These are phyloP conservation scores for Ischnus inquisitorius DNA, from an alignment of 2,888 invertebrate genomes.

Conservation along the genomic window DNA sequence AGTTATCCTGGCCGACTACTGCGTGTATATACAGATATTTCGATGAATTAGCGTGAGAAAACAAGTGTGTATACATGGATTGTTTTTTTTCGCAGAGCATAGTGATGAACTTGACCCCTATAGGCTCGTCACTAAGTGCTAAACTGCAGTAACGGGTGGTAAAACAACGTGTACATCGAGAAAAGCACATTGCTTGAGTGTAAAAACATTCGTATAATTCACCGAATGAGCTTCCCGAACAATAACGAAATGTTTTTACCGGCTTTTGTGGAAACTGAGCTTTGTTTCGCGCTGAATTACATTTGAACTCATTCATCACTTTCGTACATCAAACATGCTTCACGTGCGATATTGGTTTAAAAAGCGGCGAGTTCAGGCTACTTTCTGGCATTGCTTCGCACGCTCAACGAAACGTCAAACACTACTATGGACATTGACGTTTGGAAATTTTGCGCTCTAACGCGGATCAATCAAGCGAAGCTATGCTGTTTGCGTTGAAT, in stretches of 20 bases:
- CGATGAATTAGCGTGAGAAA: conserved; percentile 14
- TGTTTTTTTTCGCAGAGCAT: neutral
- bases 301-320: neutral
- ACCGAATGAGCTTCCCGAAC: neutral
- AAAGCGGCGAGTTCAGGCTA: neutral
- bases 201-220: neutral
- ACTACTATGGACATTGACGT: neutral
- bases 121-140: conserved; percentile 4
- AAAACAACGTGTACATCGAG: neutral
- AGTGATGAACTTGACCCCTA: conserved; percentile 20
- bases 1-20: conserved; percentile 50
- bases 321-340: neutral
- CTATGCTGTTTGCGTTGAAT: conserved; percentile 2
- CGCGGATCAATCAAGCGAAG: conserved; percentile 34
- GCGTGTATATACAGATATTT: conserved; percentile 34
- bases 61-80: too few species aligned
- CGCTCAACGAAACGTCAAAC: neutral
- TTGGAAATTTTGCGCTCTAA: neutral
- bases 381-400: neutral
- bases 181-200: neutral
- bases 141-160: neutral
- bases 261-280: neutral
- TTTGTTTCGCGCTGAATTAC: neutral
- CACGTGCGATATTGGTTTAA: neutral
- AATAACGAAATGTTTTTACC: neutral